Percentiles rank a stretch among this genome's conserved stretches.
phyloP scores from a whole-genome alignment of 23 tunicate species.

The Halocynthia roretzi region DNA sequence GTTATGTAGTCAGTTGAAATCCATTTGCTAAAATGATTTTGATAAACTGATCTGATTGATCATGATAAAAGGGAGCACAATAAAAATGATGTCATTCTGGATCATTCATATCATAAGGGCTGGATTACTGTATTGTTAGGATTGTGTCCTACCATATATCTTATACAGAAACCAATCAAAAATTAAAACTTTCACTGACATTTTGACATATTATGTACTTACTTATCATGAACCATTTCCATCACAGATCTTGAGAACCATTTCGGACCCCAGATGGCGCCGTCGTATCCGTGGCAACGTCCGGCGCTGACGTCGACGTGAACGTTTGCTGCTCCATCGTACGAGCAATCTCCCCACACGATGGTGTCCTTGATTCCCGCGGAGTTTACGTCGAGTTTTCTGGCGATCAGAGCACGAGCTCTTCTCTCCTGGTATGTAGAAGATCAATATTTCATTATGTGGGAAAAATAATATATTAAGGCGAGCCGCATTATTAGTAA shows the following conservation, averaged over 20 bases:
- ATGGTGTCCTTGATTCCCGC: slow-evolving; percentile 57
- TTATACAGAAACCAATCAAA: no score
- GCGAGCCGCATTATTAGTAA: no score
- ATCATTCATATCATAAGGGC: no score
- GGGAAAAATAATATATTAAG: no score
- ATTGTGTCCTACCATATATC: no score
- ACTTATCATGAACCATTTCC: slow-evolving; percentile 81
- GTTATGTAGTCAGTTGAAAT: slow-evolving; percentile 29
- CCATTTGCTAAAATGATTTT: slow-evolving; percentile 59
- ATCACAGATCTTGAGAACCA: slow-evolving; percentile 66
- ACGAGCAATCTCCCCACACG: slow-evolving; percentile 73
- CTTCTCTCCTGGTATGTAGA: slow-evolving; percentile 43
- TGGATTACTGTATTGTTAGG: no score
- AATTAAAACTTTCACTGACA: no score
- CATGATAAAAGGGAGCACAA: no score
- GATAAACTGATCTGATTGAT: no score
- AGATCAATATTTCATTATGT: no score
- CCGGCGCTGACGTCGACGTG: slow-evolving; percentile 18
- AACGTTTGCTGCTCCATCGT: slow-evolving; percentile 30
- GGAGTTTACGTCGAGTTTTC: slow-evolving; percentile 51
- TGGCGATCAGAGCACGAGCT: slow-evolving; percentile 57
- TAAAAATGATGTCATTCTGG: no score
- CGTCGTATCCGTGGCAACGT: slow-evolving; percentile 54
- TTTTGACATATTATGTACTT: no score
- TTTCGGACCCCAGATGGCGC: slow-evolving; percentile 74